These are phyloP conservation scores for Conistra vaccinii DNA, from an alignment of 2,888 invertebrate species.

Conservation along the genomic window DNA sequence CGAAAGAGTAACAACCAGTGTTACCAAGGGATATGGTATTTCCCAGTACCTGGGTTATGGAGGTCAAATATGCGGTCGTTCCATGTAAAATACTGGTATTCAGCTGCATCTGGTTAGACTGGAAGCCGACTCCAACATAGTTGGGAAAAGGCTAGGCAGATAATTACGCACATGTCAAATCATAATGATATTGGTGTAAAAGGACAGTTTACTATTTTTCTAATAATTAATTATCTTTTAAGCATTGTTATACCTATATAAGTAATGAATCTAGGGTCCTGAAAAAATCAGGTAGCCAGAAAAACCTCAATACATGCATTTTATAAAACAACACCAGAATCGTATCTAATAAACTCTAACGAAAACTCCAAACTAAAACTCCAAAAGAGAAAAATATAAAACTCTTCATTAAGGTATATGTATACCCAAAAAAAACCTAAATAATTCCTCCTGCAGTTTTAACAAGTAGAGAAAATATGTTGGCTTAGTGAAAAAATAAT, in stretches of 20 bases:
- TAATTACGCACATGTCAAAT: background rate
- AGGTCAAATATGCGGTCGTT: too few relatives aligned
- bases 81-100: too few relatives aligned
- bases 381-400: background rate
- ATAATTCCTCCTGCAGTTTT: conserved; percentile 19
- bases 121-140: too few relatives aligned
- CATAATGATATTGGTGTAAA: background rate
- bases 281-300: too few relatives aligned
- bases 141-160: too few relatives aligned
- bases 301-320: too few relatives aligned
- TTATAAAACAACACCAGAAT: background rate
- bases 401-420: background rate
- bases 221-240: background rate
- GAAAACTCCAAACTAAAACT: background rate
- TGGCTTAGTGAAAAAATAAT: conserved; percentile 52
- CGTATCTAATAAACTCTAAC: background rate
- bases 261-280: background rate
- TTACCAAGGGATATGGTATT: too few relatives aligned
- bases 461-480: conserved; percentile 46
- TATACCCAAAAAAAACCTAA: conserved; percentile 20
- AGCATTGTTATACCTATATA: background rate
- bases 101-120: too few relatives aligned
- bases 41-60: too few relatives aligned
- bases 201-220: background rate
- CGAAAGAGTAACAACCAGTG: too few relatives aligned